Evolutionary conservation across 1,140 invertebrate species (phyloP), one percentile per base, ranked within the genome.

Genomic region (Vanessa atalanta): DNA sequence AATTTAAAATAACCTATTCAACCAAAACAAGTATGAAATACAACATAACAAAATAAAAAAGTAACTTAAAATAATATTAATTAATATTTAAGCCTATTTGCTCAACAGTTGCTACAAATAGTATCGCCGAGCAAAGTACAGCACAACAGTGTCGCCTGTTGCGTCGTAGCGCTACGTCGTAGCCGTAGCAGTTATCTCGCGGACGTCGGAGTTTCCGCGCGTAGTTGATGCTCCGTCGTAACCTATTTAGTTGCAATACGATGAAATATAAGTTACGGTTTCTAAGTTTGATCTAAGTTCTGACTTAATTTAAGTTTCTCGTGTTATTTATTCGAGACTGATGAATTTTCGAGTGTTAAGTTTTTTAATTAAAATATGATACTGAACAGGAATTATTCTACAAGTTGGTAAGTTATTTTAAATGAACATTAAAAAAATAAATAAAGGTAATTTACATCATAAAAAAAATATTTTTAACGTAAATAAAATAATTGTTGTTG

Each of bases 91-190:
- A 51, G 26, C 5, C 31, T 60, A 31, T 13, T 37, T 13, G 26
- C 15, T 31, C 16, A 61, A 61, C 12, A 23, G 14, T 37, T 16
- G 14, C 23, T 3, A 15, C 9, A 65, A 50, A 66, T 66, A 57
- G 64, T 65, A 71, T 72, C 75, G 68, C 48, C 50, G 47, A 60
- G 55, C 31, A 47, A 63, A 47, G 43, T 23, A 61, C 53, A 47
- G 26, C 73, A 57, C 73, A 79, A 77, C 81, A 70, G 37, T 72
- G 47, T 72, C 76, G 80, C 81, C 79, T 83, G 83, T 85, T 83
- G 81, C 83, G 81, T 79, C 73, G 80, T 70, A 79, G 79, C 79
- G 65, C 83, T 83, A 83, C 83, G 79, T 66, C 79, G 81, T 83
- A 79, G 78, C 70, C 71, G 77, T 74, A 74, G 75, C 83, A 85